These are phyloP conservation scores for Lycocerus yunnanus DNA, from an alignment of 2,888 invertebrate species.

Conservation along the genomic window DNA sequence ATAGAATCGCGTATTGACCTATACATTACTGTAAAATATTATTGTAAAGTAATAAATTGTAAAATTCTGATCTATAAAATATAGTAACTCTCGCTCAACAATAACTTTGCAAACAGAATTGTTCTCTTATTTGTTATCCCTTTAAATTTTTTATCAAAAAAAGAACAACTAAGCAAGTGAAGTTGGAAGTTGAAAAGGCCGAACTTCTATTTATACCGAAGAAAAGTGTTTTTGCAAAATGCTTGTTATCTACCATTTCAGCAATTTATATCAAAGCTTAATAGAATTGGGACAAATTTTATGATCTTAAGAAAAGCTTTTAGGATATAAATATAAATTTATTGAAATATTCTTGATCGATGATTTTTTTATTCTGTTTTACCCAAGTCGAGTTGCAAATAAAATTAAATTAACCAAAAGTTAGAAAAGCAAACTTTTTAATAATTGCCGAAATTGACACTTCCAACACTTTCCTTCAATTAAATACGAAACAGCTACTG, in stretches of 20 bases:
- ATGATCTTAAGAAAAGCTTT: slow-evolving; percentile 3
- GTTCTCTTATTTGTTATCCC: not conserved
- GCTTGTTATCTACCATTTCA: slow-evolving; percentile 2
- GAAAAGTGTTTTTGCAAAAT: slow-evolving; percentile 4
- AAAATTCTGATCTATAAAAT: not conserved
- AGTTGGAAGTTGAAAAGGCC: not conserved
- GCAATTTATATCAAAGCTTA: slow-evolving; percentile 1
- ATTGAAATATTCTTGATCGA: not conserved
- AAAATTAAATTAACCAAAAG: not conserved
- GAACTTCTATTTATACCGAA: not conserved
- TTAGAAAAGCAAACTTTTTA: not conserved
- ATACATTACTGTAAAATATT: not conserved
- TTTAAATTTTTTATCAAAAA: not conserved
- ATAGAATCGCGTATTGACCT: no score
- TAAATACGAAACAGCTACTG: not conserved
- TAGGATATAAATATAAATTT: not conserved
- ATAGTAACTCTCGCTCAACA: not conserved
- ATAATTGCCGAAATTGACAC: not conserved
- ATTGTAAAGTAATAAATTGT: not conserved
- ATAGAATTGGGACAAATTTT: slow-evolving; percentile 4
- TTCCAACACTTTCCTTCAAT: not conserved
- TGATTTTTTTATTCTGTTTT: not conserved
- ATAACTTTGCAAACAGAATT: not conserved
- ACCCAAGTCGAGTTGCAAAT: not conserved
- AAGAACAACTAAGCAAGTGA: not conserved